These are phyloP conservation scores for Galerucella calmariensis DNA, from an alignment of 2,888 invertebrate genomes.

Conservation along the genomic window DNA sequence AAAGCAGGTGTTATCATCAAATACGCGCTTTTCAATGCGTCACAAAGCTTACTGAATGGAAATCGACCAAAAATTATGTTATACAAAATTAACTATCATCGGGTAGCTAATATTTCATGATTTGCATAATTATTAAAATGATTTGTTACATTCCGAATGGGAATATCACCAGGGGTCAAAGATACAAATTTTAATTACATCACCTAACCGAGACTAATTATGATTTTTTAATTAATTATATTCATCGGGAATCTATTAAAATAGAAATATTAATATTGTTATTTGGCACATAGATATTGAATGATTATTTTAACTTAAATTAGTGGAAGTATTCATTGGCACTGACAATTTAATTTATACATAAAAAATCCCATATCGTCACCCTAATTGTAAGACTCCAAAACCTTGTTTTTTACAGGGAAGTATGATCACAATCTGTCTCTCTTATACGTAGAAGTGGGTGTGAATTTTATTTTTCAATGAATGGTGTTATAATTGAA, in stretches of 20 bases:
- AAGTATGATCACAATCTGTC: no score
- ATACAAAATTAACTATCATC: not conserved
- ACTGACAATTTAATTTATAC: no score
- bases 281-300: no score
- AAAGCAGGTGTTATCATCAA: conserved; percentile 31
- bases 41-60: conserved; percentile 2
- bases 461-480: no score
- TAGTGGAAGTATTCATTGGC: no score
- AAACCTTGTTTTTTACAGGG: no score
- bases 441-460: no score
- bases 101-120: conserved; percentile 5
- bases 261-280: not conserved
- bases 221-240: not conserved
- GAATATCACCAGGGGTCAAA: not conserved
- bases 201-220: not conserved
- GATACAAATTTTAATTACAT: not conserved
- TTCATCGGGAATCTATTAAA: not conserved
- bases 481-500: no score
- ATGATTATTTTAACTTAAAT: no score
- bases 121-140: conserved; percentile 8
- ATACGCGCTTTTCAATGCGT: not conserved
- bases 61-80: not conserved
- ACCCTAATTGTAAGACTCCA: no score
- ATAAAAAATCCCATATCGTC: no score
- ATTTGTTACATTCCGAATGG: not conserved